A percentile compares a stretch with the other conserved stretches of the same genome.
These are phyloP conservation scores for Peromyscus maniculatus DNA, from an alignment of 2,113 vertebrate species.

Conservation along the genomic window DNA sequence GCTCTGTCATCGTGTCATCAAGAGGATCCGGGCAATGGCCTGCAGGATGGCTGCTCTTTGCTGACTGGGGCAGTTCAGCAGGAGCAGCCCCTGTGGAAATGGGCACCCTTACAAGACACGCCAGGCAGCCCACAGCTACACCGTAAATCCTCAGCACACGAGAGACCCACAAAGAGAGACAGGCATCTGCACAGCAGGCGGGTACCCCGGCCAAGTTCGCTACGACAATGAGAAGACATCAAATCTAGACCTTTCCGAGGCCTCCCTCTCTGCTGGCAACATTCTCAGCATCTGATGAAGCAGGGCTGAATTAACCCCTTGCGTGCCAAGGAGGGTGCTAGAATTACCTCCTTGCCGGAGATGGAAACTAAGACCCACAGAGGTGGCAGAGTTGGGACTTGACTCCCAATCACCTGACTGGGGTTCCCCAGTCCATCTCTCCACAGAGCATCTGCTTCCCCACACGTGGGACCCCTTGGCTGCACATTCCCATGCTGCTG, in stretches of 20 bases:
- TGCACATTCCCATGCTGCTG: not conserved
- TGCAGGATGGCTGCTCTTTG: not conserved
- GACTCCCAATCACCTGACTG: not conserved
- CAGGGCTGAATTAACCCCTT: not conserved
- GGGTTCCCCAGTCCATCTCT: not conserved
- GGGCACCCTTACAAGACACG: not conserved
- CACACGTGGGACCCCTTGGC: not conserved
- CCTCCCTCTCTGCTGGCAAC: too few relatives aligned
- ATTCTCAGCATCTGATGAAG: fast-evolving
- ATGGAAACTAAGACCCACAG: not conserved
- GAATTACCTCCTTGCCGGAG: not conserved
- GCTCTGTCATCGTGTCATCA: not conserved
- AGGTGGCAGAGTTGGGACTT: not conserved
- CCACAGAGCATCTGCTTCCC: not conserved
- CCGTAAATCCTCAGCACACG: not conserved
- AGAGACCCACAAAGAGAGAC: not conserved
- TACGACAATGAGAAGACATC: not conserved
- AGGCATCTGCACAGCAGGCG: not conserved
- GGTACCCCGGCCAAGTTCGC: not conserved
- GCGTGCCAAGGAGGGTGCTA: not conserved
- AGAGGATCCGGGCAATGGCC: not conserved
- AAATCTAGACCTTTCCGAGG: not conserved
- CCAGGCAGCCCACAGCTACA: not conserved
- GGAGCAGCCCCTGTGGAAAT: fast-evolving
- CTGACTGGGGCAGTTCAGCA: not conserved